Base-by-base conservation (phyloP, 2,888 invertebrate species). In the Punctoribates punctum region DNA sequence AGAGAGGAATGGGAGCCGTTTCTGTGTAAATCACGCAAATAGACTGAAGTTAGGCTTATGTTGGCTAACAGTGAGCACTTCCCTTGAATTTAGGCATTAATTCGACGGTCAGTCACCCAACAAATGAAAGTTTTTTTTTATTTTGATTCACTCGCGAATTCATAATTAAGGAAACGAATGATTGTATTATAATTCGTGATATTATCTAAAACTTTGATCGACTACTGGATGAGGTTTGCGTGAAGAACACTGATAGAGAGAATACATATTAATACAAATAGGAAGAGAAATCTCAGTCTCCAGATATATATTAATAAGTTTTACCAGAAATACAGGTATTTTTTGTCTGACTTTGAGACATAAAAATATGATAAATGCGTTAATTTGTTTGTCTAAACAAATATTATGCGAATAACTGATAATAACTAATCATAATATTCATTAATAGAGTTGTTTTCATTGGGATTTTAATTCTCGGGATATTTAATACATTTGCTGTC, bases 141-240 rank as follows among this genome's bases (percentile, higher is more conserved):
- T n/a, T n/a, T n/a, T 51, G 20, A 20, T 9, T 51, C 20, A 51
- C n/a, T 48, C 51, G 51, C 20, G n/a, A 51, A 51, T 20, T 20
- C n/a, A 51, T 51, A 51, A 51, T 51, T 51, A 51, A 51, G 51
- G 51, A 51, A 51, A 51, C 51, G 51, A 51, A 20, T n/a, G 51
- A 51, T 51, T 51, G 51, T 51, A 51, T 51, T 51, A 51, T 51
- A 51, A 51, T 51, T 51, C 51, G 51, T 51, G 51, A 51, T 51
- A 51, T 51, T 51, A 51, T 17, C 51, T 51, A n/a, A n/a, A 51
- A 51, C 51, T 51, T 51, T 51, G 51, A 51, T 51, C 51, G 51
- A 51, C 51, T 51, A 51, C 51, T 51, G 51, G 51, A 51, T 51
- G 20, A 5, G 51, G 42, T 42, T 51, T 51, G 51, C 51, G 51